A percentile compares a stretch with the other conserved stretches of the same genome.
Conservation (phyloP, 2,113 vertebrate genomes). For the Rhinopomastus cyanomelas region DNA sequence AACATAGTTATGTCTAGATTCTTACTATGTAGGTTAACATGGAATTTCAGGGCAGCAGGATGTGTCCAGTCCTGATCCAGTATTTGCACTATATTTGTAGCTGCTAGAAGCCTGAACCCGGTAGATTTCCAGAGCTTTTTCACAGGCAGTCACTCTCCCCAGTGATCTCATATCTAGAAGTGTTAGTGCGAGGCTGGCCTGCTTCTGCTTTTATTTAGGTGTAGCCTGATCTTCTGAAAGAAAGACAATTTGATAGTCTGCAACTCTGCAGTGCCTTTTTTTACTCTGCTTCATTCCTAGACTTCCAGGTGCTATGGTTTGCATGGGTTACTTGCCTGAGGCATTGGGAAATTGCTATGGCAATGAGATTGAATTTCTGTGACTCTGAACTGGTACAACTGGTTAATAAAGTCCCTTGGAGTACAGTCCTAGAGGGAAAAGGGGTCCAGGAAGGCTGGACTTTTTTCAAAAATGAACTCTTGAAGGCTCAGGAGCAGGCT, state of each 20-base stretch:
- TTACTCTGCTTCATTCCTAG: neutral
- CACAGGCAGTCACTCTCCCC: neutral
- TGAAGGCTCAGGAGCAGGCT: no score
- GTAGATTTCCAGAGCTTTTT: constrained; percentile 17
- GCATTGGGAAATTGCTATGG: no score
- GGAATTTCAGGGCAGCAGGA: neutral
- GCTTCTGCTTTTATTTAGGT: constrained; percentile 5
- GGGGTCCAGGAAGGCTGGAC: no score
- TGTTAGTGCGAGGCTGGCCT: neutral
- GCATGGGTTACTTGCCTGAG: no score
- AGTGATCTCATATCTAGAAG: neutral
- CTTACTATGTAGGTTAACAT: neutral
- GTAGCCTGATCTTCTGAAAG: neutral
- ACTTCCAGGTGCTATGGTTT: neutral
- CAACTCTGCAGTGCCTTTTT: neutral
- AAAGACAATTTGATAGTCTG: neutral
- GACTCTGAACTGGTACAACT: no score
- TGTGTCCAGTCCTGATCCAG: neutral
- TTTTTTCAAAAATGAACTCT: no score
- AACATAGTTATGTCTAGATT: neutral
- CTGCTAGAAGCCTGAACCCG: neutral
- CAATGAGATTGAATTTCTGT: no score
- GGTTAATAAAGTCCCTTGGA: no score
- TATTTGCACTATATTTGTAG: neutral
- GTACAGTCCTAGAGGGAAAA: no score